Percentiles rank a stretch among this genome's conserved stretches.
Conservation (phyloP, 2,888 invertebrate species). For the Orthosia incerta region DNA sequence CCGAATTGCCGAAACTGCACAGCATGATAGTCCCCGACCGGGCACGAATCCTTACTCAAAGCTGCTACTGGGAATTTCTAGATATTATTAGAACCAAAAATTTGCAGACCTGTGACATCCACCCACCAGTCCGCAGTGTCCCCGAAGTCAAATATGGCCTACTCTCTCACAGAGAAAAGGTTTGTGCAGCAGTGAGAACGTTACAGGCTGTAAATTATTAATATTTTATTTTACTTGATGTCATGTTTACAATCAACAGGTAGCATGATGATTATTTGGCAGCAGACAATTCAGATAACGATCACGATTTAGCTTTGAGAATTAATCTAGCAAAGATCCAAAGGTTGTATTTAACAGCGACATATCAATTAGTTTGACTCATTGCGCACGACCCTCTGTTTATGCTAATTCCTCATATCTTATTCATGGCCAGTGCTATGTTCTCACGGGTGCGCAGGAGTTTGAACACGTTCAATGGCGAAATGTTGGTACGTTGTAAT, state of each 20-base stretch:
- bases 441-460: constrained; percentile 65
- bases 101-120: too few relatives aligned
- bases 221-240: too few relatives aligned
- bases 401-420: constrained; percentile 61
- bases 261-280: background rate
- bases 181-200: too few relatives aligned
- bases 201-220: too few relatives aligned
- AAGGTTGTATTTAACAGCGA: constrained; percentile 19
- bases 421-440: constrained; percentile 60
- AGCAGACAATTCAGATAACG: background rate
- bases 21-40: too few relatives aligned
- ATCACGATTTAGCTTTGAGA: constrained; percentile 1
- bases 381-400: constrained; percentile 54
- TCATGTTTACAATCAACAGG: background rate
- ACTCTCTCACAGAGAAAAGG: too few relatives aligned
- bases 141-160: too few relatives aligned
- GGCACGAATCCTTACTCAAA: too few relatives aligned
- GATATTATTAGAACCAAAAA: too few relatives aligned
- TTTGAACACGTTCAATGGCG: constrained; percentile 57
- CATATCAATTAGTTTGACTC: constrained; percentile 55
- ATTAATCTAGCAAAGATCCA: background rate
- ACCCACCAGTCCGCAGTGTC: too few relatives aligned
- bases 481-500: constrained; percentile 57
- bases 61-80: too few relatives aligned
- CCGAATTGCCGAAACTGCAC: too few relatives aligned